These are phyloP conservation scores for Crambe crambe DNA, from an alignment of 37 sponge, comb jelly and placozoan genomes.

Conservation along the genomic window DNA sequence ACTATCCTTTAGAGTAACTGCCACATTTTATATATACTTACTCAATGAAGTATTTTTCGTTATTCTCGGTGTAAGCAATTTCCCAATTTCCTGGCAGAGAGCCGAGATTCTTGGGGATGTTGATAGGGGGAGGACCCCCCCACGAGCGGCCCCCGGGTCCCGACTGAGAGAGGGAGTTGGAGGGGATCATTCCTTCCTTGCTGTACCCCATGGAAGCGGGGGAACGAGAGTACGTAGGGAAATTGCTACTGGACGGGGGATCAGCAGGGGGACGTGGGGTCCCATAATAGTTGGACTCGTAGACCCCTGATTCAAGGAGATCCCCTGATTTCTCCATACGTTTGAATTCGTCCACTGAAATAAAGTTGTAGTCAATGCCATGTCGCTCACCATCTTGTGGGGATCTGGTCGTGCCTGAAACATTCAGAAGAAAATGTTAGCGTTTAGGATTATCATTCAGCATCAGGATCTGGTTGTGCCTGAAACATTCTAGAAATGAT, in stretches of 20 bases:
- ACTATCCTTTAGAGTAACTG: too few relatives aligned
- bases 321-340: constrained; percentile 78
- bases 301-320: constrained; percentile 90
- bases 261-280: constrained; percentile 94
- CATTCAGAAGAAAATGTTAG: too few relatives aligned
- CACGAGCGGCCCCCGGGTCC: background rate
- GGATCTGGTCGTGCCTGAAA: constrained; percentile 86
- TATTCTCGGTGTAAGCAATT: constrained; percentile 91
- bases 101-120: constrained; percentile 67
- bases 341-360: constrained; percentile 87
- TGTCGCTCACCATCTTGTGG: constrained; percentile 85
- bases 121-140: background rate
- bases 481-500: too few relatives aligned
- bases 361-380: constrained; percentile 91
- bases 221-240: constrained; percentile 54
- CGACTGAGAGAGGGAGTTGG: constrained; percentile 18
- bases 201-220: constrained; percentile 57
- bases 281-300: constrained; percentile 87
- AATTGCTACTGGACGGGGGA: constrained; percentile 30
- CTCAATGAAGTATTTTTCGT: constrained; percentile 98
- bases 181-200: constrained; percentile 34
- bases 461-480: constrained; percentile 92
- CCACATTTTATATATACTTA: constrained; percentile 44
- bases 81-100: constrained; percentile 97
- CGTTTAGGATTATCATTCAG: too few relatives aligned